These are phyloP conservation scores for Lepidocyrtinus sp. DNA, from an alignment of 2,888 invertebrate genomes.

Conservation along the genomic window DNA sequence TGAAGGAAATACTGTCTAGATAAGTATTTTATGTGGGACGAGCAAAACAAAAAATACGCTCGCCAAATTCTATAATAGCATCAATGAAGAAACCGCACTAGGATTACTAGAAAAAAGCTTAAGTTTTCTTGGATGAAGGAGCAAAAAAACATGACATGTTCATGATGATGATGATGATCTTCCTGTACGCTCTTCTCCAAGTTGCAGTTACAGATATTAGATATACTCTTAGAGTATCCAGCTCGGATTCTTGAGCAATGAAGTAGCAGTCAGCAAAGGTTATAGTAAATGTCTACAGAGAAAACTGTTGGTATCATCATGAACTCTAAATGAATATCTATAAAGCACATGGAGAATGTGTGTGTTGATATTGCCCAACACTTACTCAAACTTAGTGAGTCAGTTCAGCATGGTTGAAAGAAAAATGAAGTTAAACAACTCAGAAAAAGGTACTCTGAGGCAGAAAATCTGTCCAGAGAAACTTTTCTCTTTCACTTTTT, in stretches of 20 bases:
- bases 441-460: slow-evolving; percentile 63
- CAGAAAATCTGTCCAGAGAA: slow-evolving; percentile 65
- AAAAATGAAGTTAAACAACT: slow-evolving; percentile 67
- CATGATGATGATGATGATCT: slow-evolving; percentile 51
- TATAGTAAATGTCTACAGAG: background rate
- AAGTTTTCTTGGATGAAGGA: background rate
- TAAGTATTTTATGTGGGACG: background rate
- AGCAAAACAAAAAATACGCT: background rate
- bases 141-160: slow-evolving; percentile 39
- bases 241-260: no score
- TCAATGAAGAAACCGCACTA: background rate
- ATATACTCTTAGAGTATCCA: slow-evolving; percentile 22
- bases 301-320: background rate
- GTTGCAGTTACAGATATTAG: slow-evolving; percentile 51
- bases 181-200: slow-evolving; percentile 49
- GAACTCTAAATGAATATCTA: background rate
- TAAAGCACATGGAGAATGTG: background rate
- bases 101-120: background rate
- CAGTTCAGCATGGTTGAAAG: slow-evolving; percentile 53
- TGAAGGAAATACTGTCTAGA: background rate
- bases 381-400: slow-evolving; percentile 53
- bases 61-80: background rate
- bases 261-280: slow-evolving; percentile 33
- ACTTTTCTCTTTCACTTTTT: slow-evolving; percentile 30
- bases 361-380: slow-evolving; percentile 39